A percentile compares a stretch with the other conserved stretches of the same genome.
Conservation (phyloP, 2,797 vertebrate species). For the Triplophysa bombifrons region DNA sequence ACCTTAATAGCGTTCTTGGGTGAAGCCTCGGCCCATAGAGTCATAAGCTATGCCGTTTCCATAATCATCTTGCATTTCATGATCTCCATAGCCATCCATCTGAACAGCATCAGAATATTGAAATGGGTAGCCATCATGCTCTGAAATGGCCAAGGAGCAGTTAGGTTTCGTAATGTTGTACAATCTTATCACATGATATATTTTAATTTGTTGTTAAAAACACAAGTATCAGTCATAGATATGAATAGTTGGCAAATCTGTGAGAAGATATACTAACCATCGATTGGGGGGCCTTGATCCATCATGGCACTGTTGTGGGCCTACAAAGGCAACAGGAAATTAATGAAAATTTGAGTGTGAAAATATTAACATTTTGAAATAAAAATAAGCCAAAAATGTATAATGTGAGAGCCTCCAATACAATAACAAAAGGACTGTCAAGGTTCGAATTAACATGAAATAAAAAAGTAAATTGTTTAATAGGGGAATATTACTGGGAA, state of each 20-base stretch:
- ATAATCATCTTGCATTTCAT: slow-evolving; percentile 64
- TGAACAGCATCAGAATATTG: slow-evolving; percentile 27
- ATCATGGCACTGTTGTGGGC: slow-evolving; percentile 70
- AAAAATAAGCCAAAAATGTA: too few species aligned
- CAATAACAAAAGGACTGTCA: too few species aligned
- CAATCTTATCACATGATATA: not conserved
- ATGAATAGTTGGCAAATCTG: not conserved
- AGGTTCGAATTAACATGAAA: too few species aligned
- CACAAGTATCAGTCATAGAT: not conserved
- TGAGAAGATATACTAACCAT: slow-evolving; percentile 69
- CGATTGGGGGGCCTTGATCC: slow-evolving; percentile 62
- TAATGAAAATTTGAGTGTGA: not conserved
- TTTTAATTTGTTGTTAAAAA: not conserved
- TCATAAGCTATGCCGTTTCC: slow-evolving; percentile 55
- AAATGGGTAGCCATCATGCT: slow-evolving; percentile 59
- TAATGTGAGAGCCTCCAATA: not conserved
- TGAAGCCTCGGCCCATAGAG: slow-evolving; percentile 29
- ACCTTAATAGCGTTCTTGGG: slow-evolving; percentile 61
- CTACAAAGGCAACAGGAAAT: slow-evolving; percentile 62
- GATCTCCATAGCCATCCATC: slow-evolving; percentile 41
- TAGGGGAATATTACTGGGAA: too few species aligned
- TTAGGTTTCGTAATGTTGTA: not conserved
- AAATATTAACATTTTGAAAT: not conserved
- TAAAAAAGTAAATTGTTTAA: too few species aligned
- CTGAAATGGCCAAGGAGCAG: slow-evolving; percentile 61